Conservation (phyloP, 2,797 vertebrate genomes). For the Danio albolineatus region DNA sequence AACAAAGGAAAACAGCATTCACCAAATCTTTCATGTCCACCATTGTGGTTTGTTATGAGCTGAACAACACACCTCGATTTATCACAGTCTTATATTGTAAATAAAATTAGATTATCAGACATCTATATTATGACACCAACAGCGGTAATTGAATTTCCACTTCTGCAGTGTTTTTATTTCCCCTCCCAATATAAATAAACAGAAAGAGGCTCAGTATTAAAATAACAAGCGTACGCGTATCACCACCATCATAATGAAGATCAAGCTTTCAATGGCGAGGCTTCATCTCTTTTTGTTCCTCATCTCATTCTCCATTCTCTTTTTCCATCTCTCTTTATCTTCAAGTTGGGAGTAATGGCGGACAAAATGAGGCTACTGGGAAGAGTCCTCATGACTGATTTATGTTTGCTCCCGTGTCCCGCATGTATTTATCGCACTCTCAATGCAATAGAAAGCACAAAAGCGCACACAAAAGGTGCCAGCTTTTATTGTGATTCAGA, state of each 20-base stretch:
- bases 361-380: conserved; percentile 42
- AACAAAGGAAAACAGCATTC: no score
- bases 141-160: conserved; percentile 9
- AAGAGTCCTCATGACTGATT: conserved; percentile 59
- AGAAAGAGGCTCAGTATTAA: conserved; percentile 21
- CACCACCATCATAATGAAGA: conserved; percentile 28
- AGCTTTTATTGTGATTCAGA: conserved; percentile 47
- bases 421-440: conserved; percentile 46
- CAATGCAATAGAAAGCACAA: conserved; percentile 51
- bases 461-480: conserved; percentile 35
- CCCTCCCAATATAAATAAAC: conserved; percentile 35
- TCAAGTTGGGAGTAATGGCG: conserved; percentile 27
- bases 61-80: neutral
- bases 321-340: conserved; percentile 26
- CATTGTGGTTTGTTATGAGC: neutral
- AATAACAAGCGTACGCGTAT: conserved; percentile 1
- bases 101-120: conserved; percentile 10
- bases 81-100: conserved; percentile 7
- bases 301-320: conserved; percentile 29
- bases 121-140: conserved; percentile 21
- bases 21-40: neutral
- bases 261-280: conserved; percentile 36
- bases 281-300: conserved; percentile 30
- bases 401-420: conserved; percentile 36
- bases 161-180: conserved; percentile 11